Evolutionary conservation across 2,113 vertebrate genomes (phyloP).

Genomic region (Caloenas nicobarica): DNA sequence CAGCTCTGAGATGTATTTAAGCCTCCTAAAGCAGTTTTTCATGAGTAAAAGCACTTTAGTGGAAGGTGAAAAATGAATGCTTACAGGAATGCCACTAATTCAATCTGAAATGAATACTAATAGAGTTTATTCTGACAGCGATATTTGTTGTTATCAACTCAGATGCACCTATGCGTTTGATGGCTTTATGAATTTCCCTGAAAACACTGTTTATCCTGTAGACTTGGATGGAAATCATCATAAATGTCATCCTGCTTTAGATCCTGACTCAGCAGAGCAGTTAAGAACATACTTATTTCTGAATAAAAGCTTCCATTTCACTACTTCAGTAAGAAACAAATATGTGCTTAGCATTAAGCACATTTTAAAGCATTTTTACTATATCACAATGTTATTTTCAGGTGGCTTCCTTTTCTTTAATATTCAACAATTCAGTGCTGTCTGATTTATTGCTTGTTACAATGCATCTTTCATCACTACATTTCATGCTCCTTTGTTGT

Average conservation of each 20-base stretch:
- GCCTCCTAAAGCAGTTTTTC: not conserved
- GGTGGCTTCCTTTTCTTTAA: not conserved
- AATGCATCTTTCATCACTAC: not conserved
- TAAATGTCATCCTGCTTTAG: not conserved
- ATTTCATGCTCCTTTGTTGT: conserved; percentile 24
- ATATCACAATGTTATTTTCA: not conserved
- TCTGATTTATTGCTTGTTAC: conserved; percentile 32
- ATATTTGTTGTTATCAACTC: not conserved
- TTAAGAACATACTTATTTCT: not conserved
- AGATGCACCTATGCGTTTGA: not conserved
- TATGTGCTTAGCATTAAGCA: not conserved
- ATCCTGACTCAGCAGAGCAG: not conserved
- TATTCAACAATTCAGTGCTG: not conserved
- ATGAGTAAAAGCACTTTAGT: not conserved
- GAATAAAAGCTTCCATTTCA: not conserved
- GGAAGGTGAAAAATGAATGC: not conserved
- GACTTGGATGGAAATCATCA: not conserved
- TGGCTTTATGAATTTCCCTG: not conserved
- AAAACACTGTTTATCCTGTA: not conserved
- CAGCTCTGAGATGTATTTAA: not conserved
- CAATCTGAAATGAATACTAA: not conserved
- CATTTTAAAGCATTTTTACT: not conserved
- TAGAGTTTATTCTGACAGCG: not conserved
- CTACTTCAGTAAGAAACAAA: not conserved
- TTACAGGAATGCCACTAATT: not conserved